Base-by-base conservation (phyloP, 1,140 invertebrate genomes). In the Drosophila paulistorum region DNA sequence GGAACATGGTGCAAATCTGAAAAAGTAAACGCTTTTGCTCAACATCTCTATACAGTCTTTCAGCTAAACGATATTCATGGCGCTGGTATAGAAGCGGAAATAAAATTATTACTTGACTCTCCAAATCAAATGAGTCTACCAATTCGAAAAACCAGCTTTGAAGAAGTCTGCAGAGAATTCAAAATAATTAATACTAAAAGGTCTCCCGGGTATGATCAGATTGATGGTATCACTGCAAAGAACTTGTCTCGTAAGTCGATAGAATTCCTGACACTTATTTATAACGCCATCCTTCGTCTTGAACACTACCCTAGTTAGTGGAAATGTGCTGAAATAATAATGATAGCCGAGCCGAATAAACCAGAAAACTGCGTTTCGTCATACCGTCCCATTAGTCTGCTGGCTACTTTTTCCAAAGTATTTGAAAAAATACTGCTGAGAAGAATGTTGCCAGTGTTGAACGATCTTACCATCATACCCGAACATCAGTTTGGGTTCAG, bases 301-400 rank as follows among this genome's bases (percentile, higher is more conserved):
- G 23, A 26, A 20, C 45, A 51, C 45, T 51, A 20, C 20, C 45
- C 45, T 51, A 51, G 14, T 1, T 17, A 51, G 45, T 51, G n/a
- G 45, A 20, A 51, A 54, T 54, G 20, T 54, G 51, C 51, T 54
- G 51, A 54, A 26, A 26, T 54, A 54, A 23, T 54, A 26, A 23
- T 26, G 23, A 54, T 54, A 54, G 20, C 51, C 20, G 30, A 54
- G 23, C 51, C 51, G 11, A 26, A 26, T 26, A 54, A 54, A 13
- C 51, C 51, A 23, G 51, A 54, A 4, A 23, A 23, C 51, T 23
- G 6, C 23, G 23, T 23, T 26, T 54, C 20, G 1, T 23, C 51
- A 23, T 54, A 54, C 14, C 23, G 51, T 23, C 51, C 20, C 20
- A 11, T 39, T 39, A 39, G n/a, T n/a, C n/a, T n/a, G n/a, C n/a